Conservation (phyloP, 2,888 invertebrate species). For the Dicranocentrus wangi region DNA sequence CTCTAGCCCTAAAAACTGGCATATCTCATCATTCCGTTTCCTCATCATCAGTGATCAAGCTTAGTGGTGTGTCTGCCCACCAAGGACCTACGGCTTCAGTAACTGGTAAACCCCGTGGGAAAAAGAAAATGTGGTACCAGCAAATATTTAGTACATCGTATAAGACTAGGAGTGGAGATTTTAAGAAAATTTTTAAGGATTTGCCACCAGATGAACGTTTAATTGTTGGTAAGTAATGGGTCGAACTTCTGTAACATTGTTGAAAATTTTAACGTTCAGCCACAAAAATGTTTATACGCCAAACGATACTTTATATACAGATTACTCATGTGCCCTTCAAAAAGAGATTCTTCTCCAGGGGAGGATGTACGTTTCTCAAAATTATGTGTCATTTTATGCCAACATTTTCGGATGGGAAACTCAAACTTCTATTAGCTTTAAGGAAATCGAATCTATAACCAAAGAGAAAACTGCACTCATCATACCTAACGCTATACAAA, state of each 20-base stretch:
- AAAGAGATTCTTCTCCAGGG: slow-evolving; percentile 97
- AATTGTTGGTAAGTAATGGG: slow-evolving; percentile 84
- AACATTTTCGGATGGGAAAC: slow-evolving; percentile 99
- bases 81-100: slow-evolving; percentile 19
- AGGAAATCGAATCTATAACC: slow-evolving; percentile 92
- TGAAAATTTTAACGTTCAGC: too few relatives aligned
- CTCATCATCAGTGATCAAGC: background rate
- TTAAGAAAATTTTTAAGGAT: slow-evolving; percentile 92
- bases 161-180: slow-evolving; percentile 93
- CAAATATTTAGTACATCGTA: slow-evolving; percentile 83
- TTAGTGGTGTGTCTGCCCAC: slow-evolving; percentile 8
- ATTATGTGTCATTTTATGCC: slow-evolving; percentile 96
- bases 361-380: slow-evolving; percentile 94
- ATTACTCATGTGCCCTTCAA: slow-evolving; percentile 97
- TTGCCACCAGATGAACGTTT: slow-evolving; percentile 92
- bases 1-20: too few relatives aligned
- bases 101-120: slow-evolving; percentile 43
- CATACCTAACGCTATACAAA: slow-evolving; percentile 96
- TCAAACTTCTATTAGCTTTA: slow-evolving; percentile 86
- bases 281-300: background rate
- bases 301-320: slow-evolving; percentile 78
- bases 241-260: background rate
- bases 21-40: too few relatives aligned
- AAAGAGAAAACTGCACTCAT: slow-evolving; percentile 95
- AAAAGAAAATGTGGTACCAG: slow-evolving; percentile 74